These are phyloP conservation scores for Argyra leucocephala DNA, from an alignment of 2,888 invertebrate species.

Conservation along the genomic window DNA sequence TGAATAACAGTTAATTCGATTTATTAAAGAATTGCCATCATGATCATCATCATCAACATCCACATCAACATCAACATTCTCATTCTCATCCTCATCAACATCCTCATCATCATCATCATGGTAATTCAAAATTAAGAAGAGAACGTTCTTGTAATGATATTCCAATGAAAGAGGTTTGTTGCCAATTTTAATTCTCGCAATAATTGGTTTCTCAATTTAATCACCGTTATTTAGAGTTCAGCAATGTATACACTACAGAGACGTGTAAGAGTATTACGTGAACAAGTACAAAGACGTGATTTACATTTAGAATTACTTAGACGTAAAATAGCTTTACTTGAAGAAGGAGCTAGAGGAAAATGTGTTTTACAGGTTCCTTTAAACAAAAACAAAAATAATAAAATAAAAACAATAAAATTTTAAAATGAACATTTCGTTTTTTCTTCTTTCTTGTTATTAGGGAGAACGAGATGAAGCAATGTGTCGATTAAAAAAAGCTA, in stretches of 20 bases:
- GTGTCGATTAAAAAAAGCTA: constrained; percentile 63
- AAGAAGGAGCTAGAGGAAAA: constrained; percentile 58
- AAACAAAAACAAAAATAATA: no score
- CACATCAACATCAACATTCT: constrained; percentile 10
- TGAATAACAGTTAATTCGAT: constrained; percentile 8
- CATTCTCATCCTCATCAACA: constrained; percentile 8
- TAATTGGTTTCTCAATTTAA: constrained; percentile 9
- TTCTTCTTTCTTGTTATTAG: constrained; percentile 29
- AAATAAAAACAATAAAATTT: neutral
- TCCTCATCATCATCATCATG: constrained; percentile 26
- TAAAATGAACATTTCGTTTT: neutral
- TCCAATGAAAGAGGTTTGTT: constrained; percentile 63
- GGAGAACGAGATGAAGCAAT: constrained; percentile 62
- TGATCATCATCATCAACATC: neutral
- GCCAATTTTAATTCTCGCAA: neutral
- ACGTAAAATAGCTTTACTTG: constrained; percentile 76
- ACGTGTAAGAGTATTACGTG: constrained; percentile 72
- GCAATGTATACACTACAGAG: constrained; percentile 84
- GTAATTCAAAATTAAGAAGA: constrained; percentile 56
- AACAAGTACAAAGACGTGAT: constrained; percentile 85
- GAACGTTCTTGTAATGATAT: constrained; percentile 73
- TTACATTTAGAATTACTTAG: constrained; percentile 81
- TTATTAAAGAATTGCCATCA: neutral
- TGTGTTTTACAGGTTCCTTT: constrained; percentile 47
- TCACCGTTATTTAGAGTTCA: constrained; percentile 53